A percentile compares a stretch with the other conserved stretches of the same genome.
These are phyloP conservation scores for Macaca nemestrina DNA, from an alignment of 2,113 vertebrate species.

Conservation along the genomic window DNA sequence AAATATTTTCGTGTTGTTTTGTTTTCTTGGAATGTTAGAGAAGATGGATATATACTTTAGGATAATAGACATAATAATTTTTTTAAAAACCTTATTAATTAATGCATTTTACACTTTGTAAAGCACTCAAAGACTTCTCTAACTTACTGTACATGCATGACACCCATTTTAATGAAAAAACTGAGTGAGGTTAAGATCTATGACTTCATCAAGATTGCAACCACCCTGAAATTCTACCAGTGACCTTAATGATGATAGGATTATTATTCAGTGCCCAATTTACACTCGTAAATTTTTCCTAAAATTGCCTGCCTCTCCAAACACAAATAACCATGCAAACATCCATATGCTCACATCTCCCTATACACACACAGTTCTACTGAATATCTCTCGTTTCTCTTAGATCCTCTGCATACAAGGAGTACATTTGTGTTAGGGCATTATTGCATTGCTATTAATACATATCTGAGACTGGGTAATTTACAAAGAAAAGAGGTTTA, in stretches of 20 bases:
- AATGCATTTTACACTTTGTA: background rate
- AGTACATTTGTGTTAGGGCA: background rate
- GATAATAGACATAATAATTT: background rate
- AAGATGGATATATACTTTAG: background rate
- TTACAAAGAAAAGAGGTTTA: too few species aligned
- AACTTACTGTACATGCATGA: background rate
- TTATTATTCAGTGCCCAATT: background rate
- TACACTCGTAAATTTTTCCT: background rate
- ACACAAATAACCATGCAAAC: background rate
- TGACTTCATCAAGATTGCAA: background rate
- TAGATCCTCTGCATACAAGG: rapidly evolving
- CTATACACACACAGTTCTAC: background rate
- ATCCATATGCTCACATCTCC: background rate
- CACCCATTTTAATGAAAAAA: background rate
- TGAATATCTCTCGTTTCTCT: background rate
- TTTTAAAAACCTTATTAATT: background rate
- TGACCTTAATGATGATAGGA: background rate
- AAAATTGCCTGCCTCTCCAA: background rate
- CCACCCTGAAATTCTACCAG: background rate
- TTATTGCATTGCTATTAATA: too few species aligned
- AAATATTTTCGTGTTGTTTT: background rate
- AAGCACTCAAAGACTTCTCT: background rate
- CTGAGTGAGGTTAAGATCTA: background rate
- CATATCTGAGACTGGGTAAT: too few species aligned
- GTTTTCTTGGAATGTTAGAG: background rate